phyloP scores from a whole-genome alignment of 2,113 vertebrate species.

The Capricornis sumatraensis region DNA sequence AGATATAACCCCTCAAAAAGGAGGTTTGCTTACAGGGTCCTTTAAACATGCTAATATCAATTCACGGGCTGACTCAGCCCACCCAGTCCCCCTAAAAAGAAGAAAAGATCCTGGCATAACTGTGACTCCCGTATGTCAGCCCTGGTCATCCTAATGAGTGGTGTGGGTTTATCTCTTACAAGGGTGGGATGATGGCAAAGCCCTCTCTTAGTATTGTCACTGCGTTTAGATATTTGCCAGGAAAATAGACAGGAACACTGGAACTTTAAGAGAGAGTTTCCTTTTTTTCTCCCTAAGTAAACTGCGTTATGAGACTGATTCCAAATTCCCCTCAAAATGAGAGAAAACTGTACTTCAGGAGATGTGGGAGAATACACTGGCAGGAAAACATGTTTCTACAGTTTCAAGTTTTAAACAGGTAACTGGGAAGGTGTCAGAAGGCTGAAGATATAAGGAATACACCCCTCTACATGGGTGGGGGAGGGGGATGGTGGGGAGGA shows the following conservation, averaged over 20 bases:
- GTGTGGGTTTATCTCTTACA: accelerated
- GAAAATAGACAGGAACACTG: neutral
- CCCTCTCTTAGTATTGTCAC: accelerated
- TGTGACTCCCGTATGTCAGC: accelerated
- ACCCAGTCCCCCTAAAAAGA: accelerated
- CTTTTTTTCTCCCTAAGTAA: neutral
- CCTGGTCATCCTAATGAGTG: accelerated
- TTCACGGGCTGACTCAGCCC: accelerated
- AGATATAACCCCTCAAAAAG: accelerated
- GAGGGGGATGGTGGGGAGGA: no score
- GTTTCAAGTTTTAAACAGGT: neutral
- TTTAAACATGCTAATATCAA: accelerated
- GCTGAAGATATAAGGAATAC: neutral
- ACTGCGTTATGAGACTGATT: neutral
- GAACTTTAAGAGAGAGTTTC: neutral
- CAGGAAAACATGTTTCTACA: neutral
- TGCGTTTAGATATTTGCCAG: accelerated
- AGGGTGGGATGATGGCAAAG: neutral
- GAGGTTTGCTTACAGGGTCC: neutral
- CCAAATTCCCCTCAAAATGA: neutral
- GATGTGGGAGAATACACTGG: neutral
- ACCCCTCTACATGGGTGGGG: neutral
- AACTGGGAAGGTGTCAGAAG: neutral
- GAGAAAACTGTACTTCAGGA: neutral
- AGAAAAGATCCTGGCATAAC: accelerated